Percentiles rank a stretch among this genome's conserved stretches.
phyloP scores from a whole-genome alignment of 2,888 invertebrate genomes.

The Didymodactylos carnosus region DNA sequence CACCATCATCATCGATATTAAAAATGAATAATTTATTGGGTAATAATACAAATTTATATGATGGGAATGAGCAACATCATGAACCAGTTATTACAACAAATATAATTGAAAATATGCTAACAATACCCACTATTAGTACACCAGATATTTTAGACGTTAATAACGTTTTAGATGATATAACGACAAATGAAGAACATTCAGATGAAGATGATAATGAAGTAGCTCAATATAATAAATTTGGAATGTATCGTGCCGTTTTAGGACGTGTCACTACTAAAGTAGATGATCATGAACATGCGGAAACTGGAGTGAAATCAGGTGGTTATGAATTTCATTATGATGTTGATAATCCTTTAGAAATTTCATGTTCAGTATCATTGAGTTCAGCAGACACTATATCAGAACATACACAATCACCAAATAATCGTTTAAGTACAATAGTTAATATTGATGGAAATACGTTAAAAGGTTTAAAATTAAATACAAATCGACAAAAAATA shows the following conservation, averaged over 20 bases:
- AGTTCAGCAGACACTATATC: neutral
- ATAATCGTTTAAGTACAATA: neutral
- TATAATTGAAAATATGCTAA: too few species aligned
- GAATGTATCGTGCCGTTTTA: neutral
- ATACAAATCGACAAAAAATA: neutral
- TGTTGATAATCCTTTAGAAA: neutral
- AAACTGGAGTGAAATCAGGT: neutral
- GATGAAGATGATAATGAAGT: too few species aligned
- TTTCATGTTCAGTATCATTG: neutral
- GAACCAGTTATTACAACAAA: too few species aligned
- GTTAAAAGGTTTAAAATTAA: too few species aligned
- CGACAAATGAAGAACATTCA: too few species aligned
- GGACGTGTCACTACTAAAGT: neutral
- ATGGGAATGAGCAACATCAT: too few species aligned
- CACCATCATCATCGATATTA: neutral
- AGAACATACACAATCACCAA: neutral
- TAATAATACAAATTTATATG: too few species aligned
- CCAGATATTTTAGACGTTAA: too few species aligned
- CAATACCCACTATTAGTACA: too few species aligned
- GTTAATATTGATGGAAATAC: neutral
- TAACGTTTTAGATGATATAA: too few species aligned
- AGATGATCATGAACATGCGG: neutral
- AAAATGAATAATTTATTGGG: too few species aligned
- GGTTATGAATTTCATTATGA: neutral
- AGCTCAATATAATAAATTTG: neutral